These are phyloP conservation scores for Bergia puertoricense DNA, from an alignment of 92 coral and sea anemone species.

Conservation along the genomic window DNA sequence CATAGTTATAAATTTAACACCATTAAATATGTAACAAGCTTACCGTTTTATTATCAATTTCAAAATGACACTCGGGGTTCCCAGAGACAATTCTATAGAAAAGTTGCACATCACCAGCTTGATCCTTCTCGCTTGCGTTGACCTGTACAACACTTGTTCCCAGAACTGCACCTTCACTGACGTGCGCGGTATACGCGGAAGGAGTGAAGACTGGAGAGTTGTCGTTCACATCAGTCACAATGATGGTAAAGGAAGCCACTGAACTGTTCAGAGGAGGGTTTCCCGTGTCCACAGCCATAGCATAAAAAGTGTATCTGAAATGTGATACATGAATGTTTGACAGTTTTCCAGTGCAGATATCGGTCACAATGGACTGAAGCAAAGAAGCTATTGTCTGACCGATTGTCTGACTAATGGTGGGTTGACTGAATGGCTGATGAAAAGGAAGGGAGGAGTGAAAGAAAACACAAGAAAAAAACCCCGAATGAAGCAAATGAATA, in stretches of 20 bases:
- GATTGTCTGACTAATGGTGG: background rate
- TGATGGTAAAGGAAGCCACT: slow-evolving; percentile 58
- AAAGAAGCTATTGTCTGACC: background rate
- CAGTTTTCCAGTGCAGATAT: background rate
- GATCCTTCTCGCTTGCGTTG: slow-evolving; percentile 66
- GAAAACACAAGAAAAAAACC: background rate
- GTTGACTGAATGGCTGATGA: background rate
- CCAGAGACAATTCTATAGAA: slow-evolving; percentile 54
- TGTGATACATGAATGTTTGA: background rate
- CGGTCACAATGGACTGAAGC: background rate
- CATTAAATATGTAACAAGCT: background rate
- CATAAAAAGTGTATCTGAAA: slow-evolving; percentile 64
- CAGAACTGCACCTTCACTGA: slow-evolving; percentile 52
- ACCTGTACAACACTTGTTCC: slow-evolving; percentile 57
- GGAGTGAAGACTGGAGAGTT: slow-evolving; percentile 74
- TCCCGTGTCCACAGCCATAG: slow-evolving; percentile 67
- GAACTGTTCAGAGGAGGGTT: slow-evolving; percentile 69
- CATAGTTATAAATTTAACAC: background rate
- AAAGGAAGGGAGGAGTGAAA: background rate
- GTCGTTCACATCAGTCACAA: slow-evolving; percentile 67
- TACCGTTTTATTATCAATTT: slow-evolving; percentile 59
- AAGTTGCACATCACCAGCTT: slow-evolving; percentile 48
- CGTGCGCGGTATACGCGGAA: slow-evolving; percentile 54
- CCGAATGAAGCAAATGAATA: background rate
- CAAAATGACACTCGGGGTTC: slow-evolving; percentile 48